Evolutionary conservation across 1,140 invertebrate genomes (phyloP).

Genomic region (Drosophila ficusphila): DNA sequence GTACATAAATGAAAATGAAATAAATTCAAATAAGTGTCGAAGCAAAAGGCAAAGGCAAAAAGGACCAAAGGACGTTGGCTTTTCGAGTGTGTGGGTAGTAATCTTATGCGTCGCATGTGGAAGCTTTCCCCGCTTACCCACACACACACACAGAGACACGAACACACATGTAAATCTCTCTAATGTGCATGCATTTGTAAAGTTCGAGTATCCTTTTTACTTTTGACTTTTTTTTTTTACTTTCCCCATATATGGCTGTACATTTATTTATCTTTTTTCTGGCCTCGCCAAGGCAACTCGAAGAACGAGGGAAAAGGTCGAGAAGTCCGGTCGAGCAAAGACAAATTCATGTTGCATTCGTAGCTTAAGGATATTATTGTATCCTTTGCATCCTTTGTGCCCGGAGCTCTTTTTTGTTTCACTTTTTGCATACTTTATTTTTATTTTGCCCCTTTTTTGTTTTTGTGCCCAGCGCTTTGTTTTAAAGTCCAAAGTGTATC

Average conservation of each 20-base stretch:
- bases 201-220: slow-evolving; percentile 77
- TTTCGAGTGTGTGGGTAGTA: slow-evolving; percentile 18
- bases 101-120: slow-evolving; percentile 69
- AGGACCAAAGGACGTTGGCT: slow-evolving; percentile 59
- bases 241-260: slow-evolving; percentile 10
- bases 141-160: slow-evolving; percentile 4
- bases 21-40: slow-evolving; percentile 82
- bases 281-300: slow-evolving; percentile 56
- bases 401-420: slow-evolving; percentile 54
- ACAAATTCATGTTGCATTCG: slow-evolving; percentile 81
- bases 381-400: slow-evolving; percentile 72
- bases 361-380: slow-evolving; percentile 82
- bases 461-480: slow-evolving; percentile 45
- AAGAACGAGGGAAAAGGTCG: slow-evolving; percentile 51
- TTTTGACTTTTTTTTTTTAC: slow-evolving; percentile 28
- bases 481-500: slow-evolving; percentile 59
- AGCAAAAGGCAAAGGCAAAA: slow-evolving; percentile 63
- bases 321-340: slow-evolving; percentile 56
- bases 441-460: slow-evolving; percentile 1
- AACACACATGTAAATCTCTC: slow-evolving; percentile 45
- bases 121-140: slow-evolving; percentile 31
- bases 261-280: slow-evolving; percentile 27
- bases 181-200: slow-evolving; percentile 80
- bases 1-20: slow-evolving; percentile 77
- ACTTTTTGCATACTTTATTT: slow-evolving; percentile 75